Conservation (phyloP, 2,113 vertebrate species). For the Platichthys stellatus region DNA sequence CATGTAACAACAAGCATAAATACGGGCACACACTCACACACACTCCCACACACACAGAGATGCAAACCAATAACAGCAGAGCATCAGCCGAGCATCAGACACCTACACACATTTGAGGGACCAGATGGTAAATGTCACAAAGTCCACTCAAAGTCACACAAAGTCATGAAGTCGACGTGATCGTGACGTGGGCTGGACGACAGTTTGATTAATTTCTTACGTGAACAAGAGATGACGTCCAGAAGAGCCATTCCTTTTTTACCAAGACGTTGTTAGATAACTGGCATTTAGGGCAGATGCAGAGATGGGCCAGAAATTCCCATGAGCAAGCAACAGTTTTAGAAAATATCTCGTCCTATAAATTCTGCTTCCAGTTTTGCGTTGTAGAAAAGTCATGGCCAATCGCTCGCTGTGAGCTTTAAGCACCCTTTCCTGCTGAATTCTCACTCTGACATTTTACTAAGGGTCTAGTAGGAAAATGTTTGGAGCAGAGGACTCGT, state of each 20-base stretch:
- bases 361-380: too few relatives aligned
- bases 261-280: constrained; percentile 23
- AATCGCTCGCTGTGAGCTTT: too few relatives aligned
- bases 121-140: too few relatives aligned
- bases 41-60: neutral
- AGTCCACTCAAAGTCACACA: constrained; percentile 12
- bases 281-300: constrained; percentile 26
- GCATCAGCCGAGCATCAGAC: constrained; percentile 26
- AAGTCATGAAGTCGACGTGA: neutral
- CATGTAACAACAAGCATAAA: constrained; percentile 33
- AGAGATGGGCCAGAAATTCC: neutral
- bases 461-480: too few relatives aligned
- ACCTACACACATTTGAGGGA: constrained; percentile 11
- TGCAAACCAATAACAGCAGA: constrained; percentile 1
- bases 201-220: neutral
- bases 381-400: too few relatives aligned
- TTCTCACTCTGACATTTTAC: too few relatives aligned
- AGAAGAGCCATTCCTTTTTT: neutral
- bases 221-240: constrained; percentile 10
- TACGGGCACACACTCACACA: neutral
- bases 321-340: neutral
- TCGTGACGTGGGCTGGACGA: neutral
- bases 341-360: neutral
- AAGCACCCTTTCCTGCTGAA: too few relatives aligned
- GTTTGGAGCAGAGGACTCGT: too few relatives aligned